Evolutionary conservation across 2,113 vertebrate genomes (phyloP).

Genomic region (Sceloporus tristichus): DNA sequence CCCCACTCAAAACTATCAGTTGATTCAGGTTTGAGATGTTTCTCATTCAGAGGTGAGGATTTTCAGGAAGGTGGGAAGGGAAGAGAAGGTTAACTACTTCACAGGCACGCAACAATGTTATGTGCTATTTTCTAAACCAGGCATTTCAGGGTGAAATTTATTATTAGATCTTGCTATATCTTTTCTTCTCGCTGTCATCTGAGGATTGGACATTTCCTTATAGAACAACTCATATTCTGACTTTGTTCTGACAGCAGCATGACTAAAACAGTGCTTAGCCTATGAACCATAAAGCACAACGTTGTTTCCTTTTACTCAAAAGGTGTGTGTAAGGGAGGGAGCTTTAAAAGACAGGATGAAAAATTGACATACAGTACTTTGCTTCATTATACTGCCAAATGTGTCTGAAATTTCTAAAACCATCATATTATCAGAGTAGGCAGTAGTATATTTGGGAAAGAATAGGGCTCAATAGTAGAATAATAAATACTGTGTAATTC

Average conservation of each 20-base stretch:
- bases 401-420: not conserved
- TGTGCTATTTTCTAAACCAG: not conserved
- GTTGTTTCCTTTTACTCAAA: not conserved
- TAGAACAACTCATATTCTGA: not conserved
- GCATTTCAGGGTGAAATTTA: not conserved
- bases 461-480: not conserved
- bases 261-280: not conserved
- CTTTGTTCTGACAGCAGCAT: not conserved
- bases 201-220: not conserved
- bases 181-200: constrained; percentile 16
- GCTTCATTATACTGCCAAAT: not conserved
- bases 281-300: not conserved
- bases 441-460: not conserved
- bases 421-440: not conserved
- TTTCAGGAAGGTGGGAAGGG: not conserved
- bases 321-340: too few relatives aligned
- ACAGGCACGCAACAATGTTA: not conserved
- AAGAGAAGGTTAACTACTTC: constrained; percentile 5
- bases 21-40: not conserved
- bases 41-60: not conserved
- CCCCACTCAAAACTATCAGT: not conserved
- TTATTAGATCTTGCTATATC: not conserved
- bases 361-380: not conserved
- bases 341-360: not conserved
- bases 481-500: too few relatives aligned